A percentile compares a stretch with the other conserved stretches of the same genome.
Evolutionary conservation across 30 jellyfish, hydroid and myxozoan species (phyloP).

Genomic region (Sanderia malayensis): DNA sequence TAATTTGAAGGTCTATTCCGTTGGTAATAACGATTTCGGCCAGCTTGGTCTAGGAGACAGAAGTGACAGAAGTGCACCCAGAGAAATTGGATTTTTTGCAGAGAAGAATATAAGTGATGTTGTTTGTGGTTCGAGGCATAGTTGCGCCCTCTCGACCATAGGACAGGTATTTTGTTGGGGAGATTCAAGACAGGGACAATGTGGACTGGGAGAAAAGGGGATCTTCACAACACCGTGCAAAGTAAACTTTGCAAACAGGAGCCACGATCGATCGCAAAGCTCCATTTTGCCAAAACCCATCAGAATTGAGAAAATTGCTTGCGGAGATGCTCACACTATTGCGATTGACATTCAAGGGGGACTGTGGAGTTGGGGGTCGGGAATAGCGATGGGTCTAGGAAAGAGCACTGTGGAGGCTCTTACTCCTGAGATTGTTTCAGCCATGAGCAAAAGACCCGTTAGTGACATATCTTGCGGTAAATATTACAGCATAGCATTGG

Average conservation of each 20-base stretch:
- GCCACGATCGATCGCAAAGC: no score
- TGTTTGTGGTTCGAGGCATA: conserved; percentile 87
- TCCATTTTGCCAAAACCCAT: conserved; percentile 5
- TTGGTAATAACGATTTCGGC: conserved; percentile 82
- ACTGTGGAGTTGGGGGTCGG: conserved; percentile 94
- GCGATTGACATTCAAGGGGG: conserved; percentile 73
- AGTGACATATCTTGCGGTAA: conserved; percentile 68
- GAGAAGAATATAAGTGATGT: conserved; percentile 49
- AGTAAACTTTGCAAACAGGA: conserved; percentile 51
- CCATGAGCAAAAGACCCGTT: conserved; percentile 58
- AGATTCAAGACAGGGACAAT: conserved; percentile 95
- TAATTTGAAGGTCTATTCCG: conserved; percentile 56
- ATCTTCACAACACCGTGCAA: conserved; percentile 78
- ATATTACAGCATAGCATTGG: conserved; percentile 72
- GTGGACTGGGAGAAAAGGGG: conserved; percentile 94
- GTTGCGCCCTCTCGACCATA: conserved; percentile 62
- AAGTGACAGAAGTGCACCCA: conserved; percentile 44
- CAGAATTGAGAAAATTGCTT: conserved; percentile 49
- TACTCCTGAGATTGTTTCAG: conserved; percentile 52
- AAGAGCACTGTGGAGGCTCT: conserved; percentile 50
- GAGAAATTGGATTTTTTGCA: conserved; percentile 36
- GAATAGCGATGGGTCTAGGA: conserved; percentile 83
- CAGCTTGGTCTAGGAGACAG: conserved; percentile 96
- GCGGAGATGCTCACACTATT: conserved; percentile 78
- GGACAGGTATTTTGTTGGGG: conserved; percentile 96